Base-by-base conservation (phyloP, 2,113 vertebrate species). In the Eptatretus burgeri region DNA sequence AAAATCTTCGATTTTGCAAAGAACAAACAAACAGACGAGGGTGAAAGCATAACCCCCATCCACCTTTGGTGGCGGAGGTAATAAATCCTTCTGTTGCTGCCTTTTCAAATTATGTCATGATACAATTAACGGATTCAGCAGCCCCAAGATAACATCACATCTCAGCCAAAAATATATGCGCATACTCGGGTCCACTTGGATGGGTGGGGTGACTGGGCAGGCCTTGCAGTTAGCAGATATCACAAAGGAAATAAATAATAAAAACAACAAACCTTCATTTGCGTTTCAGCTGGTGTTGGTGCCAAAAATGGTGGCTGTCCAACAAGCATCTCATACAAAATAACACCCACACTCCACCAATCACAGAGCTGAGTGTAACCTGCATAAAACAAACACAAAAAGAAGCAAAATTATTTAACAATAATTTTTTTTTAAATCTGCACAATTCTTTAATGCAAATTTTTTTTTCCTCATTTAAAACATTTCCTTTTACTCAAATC, bases 321-420 rank as follows among this genome's bases (percentile, higher is more conserved):
- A 5, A 98, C 83, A 9, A 98, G 73, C 91, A 98, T 98, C 72
- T 98, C 91, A 71, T 96, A 98, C 66, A 98, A 73, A 75, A 98
- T 98, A 68, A 98, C 91, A 41, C 91, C 91, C 63, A 98, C 91
- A 41, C 91, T 98, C 91, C 91, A 98, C 91, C 91, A 98, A 64
- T 98, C 91, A 67, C 91, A 98, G 16, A 93, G 74, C 74, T 98
- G 91, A 4, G 91, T 96, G 72, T 98, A 96, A 65, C 91, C 79
- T 78, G 68, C 1, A 2, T 13, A 9, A 62, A 66, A 65, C 13
- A 5, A 67, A 14, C 41, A 60, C 50, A 64, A 13, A 19, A 13
- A 14, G 13, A 63, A 16, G 7, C 14, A 20, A 63, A 63, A 7
- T 17, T 8, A 60, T 60, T 16, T n/a, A 9, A 60, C 53, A 60